Conservation (phyloP, 1,140 invertebrate genomes). For the Dinoponera quadriceps region DNA sequence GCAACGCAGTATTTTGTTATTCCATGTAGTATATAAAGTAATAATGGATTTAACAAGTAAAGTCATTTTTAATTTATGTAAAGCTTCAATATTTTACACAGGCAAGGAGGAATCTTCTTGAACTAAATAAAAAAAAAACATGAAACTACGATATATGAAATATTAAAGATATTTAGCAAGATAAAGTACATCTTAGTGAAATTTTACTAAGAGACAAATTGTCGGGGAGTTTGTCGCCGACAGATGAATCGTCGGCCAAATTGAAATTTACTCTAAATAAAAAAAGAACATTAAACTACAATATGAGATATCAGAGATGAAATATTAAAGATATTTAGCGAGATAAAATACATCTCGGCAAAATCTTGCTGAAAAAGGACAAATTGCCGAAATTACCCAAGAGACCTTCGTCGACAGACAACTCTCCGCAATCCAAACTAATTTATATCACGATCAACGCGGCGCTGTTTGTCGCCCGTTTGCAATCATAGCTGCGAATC, state of each 20-base stretch:
- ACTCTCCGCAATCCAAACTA: not conserved
- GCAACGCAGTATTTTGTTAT: not conserved
- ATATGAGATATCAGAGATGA: no score
- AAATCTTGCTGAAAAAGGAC: not conserved
- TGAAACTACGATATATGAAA: not conserved
- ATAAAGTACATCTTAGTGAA: not conserved
- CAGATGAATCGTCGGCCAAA: no score
- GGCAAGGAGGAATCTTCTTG: no score
- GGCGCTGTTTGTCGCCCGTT: not conserved
- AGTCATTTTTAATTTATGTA: no score
- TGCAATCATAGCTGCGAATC: constrained; percentile 4
- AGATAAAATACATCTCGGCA: not conserved
- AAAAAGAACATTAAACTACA: no score
- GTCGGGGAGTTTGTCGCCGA: no score
- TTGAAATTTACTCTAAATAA: no score
- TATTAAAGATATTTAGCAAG: not conserved
- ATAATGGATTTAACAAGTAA: no score
- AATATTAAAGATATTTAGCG: not conserved
- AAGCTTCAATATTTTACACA: not conserved
- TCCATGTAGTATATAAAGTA: not conserved
- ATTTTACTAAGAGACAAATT: not conserved
- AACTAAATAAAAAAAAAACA: not conserved
- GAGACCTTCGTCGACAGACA: no score
- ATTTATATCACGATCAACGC: constrained; percentile 6
- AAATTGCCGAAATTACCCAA: not conserved